Conservation (phyloP, 2,113 vertebrate genomes). For the Sula dactylatra region DNA sequence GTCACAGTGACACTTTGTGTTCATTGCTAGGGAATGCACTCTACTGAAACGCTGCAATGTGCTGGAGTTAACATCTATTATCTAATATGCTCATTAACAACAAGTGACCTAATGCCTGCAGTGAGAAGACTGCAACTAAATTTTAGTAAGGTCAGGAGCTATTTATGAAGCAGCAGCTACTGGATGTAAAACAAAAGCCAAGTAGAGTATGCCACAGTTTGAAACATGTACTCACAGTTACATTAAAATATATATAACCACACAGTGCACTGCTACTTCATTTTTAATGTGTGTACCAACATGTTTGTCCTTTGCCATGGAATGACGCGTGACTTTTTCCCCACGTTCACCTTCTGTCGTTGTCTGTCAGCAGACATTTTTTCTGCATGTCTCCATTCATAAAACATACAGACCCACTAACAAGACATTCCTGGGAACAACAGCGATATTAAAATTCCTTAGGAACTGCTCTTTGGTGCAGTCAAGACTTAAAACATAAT, state of each 20-base stretch:
- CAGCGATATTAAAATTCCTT: neutral
- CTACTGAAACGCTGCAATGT: neutral
- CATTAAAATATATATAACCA: neutral
- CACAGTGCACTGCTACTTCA: neutral
- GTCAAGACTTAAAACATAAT: neutral
- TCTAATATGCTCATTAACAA: neutral
- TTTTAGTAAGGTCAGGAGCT: constrained; percentile 2
- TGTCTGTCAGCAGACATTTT: constrained; percentile 20
- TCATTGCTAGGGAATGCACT: constrained; percentile 81
- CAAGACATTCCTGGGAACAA: neutral
- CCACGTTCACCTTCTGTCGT: neutral
- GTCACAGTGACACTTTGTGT: constrained; percentile 86
- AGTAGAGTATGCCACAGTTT: neutral
- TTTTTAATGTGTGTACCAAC: constrained; percentile 8
- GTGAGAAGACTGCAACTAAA: neutral
- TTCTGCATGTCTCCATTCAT: neutral
- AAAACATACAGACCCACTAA: neutral
- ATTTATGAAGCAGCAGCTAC: neutral
- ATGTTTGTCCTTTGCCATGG: constrained; percentile 9
- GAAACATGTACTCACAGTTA: neutral
- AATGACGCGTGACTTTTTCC: neutral
- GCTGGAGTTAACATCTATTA: constrained; percentile 39
- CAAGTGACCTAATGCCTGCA: neutral
- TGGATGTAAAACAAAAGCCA: neutral
- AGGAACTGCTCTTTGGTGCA: neutral